These are phyloP conservation scores for Centropus bengalensis DNA, from an alignment of 2,113 vertebrate genomes.

Conservation along the genomic window DNA sequence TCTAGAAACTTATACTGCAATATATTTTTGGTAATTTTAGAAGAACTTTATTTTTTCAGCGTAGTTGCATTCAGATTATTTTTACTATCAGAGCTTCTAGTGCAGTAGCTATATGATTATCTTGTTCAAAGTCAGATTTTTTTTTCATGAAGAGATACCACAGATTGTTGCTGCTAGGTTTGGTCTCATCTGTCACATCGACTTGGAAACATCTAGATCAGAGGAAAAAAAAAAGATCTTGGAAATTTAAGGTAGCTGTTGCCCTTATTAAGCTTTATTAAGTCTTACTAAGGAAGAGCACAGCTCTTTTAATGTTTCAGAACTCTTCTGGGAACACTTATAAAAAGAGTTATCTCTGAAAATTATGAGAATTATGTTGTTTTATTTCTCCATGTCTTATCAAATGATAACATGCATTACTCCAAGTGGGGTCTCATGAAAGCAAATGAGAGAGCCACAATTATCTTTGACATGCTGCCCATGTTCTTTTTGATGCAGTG, in stretches of 20 bases:
- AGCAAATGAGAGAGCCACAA: not conserved
- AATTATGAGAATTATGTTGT: not conserved
- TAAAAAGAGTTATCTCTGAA: not conserved
- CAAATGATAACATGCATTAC: not conserved
- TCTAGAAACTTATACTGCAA: not conserved
- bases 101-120: not conserved
- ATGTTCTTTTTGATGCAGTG: not conserved
- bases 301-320: not conserved
- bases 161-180: not conserved
- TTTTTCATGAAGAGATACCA: not conserved
- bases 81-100: not conserved
- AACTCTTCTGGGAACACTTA: not conserved
- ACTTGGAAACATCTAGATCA: not conserved
- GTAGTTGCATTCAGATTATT: not conserved
- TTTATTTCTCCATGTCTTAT: not conserved
- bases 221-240: not conserved
- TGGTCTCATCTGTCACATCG: not conserved
- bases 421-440: fast-evolving
- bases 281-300: not conserved
- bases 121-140: not conserved
- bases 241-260: not conserved
- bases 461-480: not conserved
- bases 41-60: not conserved
- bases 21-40: not conserved
- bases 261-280: not conserved